Evolutionary conservation across 2,888 invertebrate species (phyloP), one percentile per base, ranked within the genome.

Genomic region (Dorcus parallelipipedus): DNA sequence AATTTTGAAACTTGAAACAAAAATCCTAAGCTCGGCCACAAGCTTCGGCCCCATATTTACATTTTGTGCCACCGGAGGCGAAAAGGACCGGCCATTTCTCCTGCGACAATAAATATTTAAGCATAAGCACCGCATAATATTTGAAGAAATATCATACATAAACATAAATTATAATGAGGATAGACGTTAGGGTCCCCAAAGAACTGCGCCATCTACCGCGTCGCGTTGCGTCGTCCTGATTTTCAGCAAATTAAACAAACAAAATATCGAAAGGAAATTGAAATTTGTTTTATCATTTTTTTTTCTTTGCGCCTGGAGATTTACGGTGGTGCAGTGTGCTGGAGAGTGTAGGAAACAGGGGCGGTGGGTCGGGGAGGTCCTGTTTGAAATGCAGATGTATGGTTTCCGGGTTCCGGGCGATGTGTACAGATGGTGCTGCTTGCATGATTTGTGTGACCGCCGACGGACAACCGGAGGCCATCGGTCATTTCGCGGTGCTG

Each of bases 361-460:
- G 42, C 42, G 42, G 14, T n/a, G 14, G 45, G 3, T 17, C 14
- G 23, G 49, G 14, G 14, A 5, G n/a, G 52, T 8, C 62, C 67
- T 64, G 73, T 75, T 75, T 76, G 73, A 74, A 75, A 75, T 75
- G 74, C 74, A 76, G 73, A 76, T 74, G 73, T 73, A 75, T 73
- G 73, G 70, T 70, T 70, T 65, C 69, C 66, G 69, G 65, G 69
- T 65, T 67, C 61, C 61, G 64, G 65, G 69, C 70, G 76, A 75
- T 73, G 74, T 73, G 69, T 75, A 75, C 71, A 74, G 73, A 76
- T 76, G 74, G 72, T 67, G 67, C 68, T 67, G 69, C 68, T 68
- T 70, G 72, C 73, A 75, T 76, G 76, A 76, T 76, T 75, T 76
- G 76, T 76, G 72, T 67, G 72, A 74, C 75, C 76, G 69, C 76